These are phyloP conservation scores for Centropus unirufus DNA, from an alignment of 2,113 vertebrate species.

Conservation along the genomic window DNA sequence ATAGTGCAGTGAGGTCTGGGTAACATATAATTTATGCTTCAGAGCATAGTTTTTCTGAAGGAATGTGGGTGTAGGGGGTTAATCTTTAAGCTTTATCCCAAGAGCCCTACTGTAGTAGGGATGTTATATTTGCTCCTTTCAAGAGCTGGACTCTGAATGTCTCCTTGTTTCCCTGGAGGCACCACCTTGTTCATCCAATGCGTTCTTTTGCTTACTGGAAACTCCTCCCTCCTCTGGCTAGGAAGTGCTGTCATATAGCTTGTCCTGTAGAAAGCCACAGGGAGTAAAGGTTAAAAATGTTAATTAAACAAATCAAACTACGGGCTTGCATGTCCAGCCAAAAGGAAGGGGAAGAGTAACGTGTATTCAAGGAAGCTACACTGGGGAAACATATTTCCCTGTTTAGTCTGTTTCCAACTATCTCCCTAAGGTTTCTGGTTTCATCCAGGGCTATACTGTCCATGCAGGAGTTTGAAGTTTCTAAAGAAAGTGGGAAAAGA, in stretches of 20 bases:
- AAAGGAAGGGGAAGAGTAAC: not conserved
- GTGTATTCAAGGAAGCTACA: not conserved
- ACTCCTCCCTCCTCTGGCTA: not conserved
- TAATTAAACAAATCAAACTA: not conserved
- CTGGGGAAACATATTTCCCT: not conserved
- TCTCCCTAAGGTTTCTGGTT: not conserved
- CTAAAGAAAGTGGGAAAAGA: not conserved
- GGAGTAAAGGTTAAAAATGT: not conserved
- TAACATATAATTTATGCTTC: not conserved
- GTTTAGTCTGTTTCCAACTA: conserved; percentile 17
- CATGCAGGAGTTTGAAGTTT: not conserved
- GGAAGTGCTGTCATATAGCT: not conserved
- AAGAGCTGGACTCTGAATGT: accelerated
- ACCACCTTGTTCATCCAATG: not conserved
- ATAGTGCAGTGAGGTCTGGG: not conserved
- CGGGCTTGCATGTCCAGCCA: not conserved
- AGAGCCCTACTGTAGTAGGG: not conserved
- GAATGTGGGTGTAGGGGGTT: not conserved
- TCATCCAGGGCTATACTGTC: not conserved
- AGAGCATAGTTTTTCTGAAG: not conserved
- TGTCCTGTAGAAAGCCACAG: not conserved
- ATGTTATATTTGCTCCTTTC: not conserved
- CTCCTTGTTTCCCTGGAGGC: not conserved
- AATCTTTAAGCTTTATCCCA: not conserved
- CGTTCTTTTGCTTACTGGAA: not conserved